These are phyloP conservation scores for Lordiphosa stackelbergi DNA, from an alignment of 1,140 invertebrate species.

Conservation along the genomic window DNA sequence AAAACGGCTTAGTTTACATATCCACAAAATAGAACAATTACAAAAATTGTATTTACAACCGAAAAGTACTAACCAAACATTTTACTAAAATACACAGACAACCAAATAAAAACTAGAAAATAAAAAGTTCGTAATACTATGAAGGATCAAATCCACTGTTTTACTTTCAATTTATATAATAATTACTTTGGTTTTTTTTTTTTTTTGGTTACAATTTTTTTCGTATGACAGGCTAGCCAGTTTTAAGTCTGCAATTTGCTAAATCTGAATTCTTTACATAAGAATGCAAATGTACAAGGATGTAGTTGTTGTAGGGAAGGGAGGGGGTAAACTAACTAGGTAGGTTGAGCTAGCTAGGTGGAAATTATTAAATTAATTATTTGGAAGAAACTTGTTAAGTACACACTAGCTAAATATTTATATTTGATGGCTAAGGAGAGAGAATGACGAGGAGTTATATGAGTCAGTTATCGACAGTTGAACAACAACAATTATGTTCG, in stretches of 20 bases:
- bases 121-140: constrained; percentile 65
- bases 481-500: constrained; percentile 68
- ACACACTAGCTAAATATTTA: constrained; percentile 45
- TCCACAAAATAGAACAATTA: neutral
- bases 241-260: constrained; percentile 38
- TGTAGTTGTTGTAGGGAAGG: constrained; percentile 1
- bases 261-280: constrained; percentile 14
- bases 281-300: constrained; percentile 26
- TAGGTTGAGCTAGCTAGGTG: constrained; percentile 21
- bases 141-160: constrained; percentile 78
- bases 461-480: constrained; percentile 30
- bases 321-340: too few species aligned
- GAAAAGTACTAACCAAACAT: constrained; percentile 51
- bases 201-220: constrained; percentile 6
- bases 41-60: too few species aligned
- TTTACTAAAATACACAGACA: constrained; percentile 62
- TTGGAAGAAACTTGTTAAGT: constrained; percentile 33
- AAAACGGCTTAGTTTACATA: neutral
- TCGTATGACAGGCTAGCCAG: constrained; percentile 40
- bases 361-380: constrained; percentile 31
- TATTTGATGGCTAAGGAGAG: constrained; percentile 7
- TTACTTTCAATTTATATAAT: constrained; percentile 76
- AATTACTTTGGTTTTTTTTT: constrained; percentile 16
- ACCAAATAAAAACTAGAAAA: constrained; percentile 51
- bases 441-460: constrained; percentile 23